Evolutionary conservation across 1,140 invertebrate species (phyloP), one percentile per base, ranked within the genome.

Genomic region (Drosophila eugracilis): DNA sequence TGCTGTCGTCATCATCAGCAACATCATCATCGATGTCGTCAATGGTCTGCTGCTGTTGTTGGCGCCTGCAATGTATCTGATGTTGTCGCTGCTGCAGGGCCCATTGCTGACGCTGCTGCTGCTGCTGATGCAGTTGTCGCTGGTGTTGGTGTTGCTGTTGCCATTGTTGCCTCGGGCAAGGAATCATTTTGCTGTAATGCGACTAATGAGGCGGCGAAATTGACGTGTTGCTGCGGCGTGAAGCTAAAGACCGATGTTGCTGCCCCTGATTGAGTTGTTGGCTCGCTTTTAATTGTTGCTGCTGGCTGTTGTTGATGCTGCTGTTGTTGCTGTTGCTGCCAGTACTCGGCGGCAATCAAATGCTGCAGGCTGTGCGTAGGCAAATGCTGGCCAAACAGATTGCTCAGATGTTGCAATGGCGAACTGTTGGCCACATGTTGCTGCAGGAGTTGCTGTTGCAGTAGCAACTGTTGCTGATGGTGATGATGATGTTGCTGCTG

Each of bases 131-230:
- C 42, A 36, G 62, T 22, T 69, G 66, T 28, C 63, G 69, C 44
- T 42, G 58, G 5, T 21, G 50, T 5, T 28, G 65, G 5, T 39
- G 70, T 6, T 44, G 67, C 6, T 54, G 58, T 19, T 28, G 77
- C 49, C 59, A 71, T 41, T 63, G 81, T 39, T 47, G 81, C 71
- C 73, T 78, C 69, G 45, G 75, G 71, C 72, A 58, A 50, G 45
- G 78, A 78, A 75, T 90, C 83, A 65, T 83, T 86, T 78, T 86
- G 84, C 76, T 86, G 83, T 86, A 86, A 83, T 75, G 83, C 83
- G 42, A 81, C 83, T 88, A 86, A 88, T 88, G 83, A 86, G 84
- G 83, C 83, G 78, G 83, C 83, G 83, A 86, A 86, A 86, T 88
- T 86, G 78, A 88, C 83, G 78, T 86, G 79, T 59, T 84, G 83